Conservation (phyloP, 2,797 vertebrate genomes). For the Erithacus rubecula region DNA sequence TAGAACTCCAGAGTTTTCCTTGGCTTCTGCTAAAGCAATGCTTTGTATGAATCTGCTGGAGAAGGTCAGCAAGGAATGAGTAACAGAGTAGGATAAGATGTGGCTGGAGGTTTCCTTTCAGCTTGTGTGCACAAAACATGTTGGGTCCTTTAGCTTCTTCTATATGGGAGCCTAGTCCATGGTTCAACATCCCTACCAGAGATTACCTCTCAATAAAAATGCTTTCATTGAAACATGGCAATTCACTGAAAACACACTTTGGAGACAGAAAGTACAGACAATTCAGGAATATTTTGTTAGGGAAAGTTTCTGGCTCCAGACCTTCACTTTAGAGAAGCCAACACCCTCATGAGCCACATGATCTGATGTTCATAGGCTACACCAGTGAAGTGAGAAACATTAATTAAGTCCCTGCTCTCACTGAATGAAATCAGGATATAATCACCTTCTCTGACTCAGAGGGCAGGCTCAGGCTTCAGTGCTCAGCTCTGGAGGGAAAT, state of each 20-base stretch:
- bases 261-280: background rate
- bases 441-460: background rate
- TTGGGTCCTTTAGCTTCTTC: background rate
- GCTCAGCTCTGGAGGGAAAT: background rate
- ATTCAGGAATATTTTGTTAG: background rate
- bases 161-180: background rate
- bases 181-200: background rate
- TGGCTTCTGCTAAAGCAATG: background rate
- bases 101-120: background rate
- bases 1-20: background rate
- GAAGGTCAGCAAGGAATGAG: background rate
- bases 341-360: accelerated
- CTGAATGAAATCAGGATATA: background rate
- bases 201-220: background rate
- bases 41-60: background rate
- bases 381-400: background rate
- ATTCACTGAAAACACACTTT: background rate
- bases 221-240: background rate
- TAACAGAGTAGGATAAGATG: background rate
- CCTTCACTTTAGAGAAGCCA: background rate
- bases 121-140: background rate
- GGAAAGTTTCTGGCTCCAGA: background rate
- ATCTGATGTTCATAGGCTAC: background rate
- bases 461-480: background rate
- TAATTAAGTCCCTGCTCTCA: background rate